phyloP scores from a whole-genome alignment of 2,888 invertebrate species.

The Scaptomyza polygonia region DNA sequence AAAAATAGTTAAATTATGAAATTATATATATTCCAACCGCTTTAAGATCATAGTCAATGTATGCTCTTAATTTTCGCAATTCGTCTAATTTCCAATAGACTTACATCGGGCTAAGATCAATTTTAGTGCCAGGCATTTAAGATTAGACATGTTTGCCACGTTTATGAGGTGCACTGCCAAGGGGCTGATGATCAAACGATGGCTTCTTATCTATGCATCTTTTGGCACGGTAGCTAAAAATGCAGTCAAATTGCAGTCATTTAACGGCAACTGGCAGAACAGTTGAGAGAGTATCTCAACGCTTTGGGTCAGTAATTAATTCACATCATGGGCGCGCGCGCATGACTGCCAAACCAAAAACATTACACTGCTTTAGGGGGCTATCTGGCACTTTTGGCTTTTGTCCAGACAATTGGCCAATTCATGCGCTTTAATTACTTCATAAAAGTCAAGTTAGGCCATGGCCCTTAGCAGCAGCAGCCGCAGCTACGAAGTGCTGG shows the following conservation, averaged over 20 bases:
- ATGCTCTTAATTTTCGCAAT: neutral
- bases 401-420: constrained; percentile 67
- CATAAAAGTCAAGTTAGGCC: constrained; percentile 59
- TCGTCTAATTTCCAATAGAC: neutral
- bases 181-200: constrained; percentile 26
- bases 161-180: constrained; percentile 18
- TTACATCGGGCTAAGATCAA: constrained; percentile 16
- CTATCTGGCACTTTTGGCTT: constrained; percentile 38
- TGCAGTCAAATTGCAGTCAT: constrained; percentile 47
- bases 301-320: constrained; percentile 79
- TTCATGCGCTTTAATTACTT: constrained; percentile 78
- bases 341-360: constrained; percentile 36
- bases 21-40: neutral
- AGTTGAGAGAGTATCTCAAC: constrained; percentile 33
- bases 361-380: constrained; percentile 26
- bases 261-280: constrained; percentile 65
- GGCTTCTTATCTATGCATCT: constrained; percentile 67
- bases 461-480: constrained; percentile 47
- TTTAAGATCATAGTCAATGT: neutral
- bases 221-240: constrained; percentile 63
- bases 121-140: constrained; percentile 6
- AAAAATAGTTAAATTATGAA: neutral
- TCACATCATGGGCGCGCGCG: constrained; percentile 62
- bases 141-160: constrained; percentile 17
- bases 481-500: constrained; percentile 11